Evolutionary conservation across 2,113 vertebrate genomes (phyloP), one percentile per base, ranked within the genome.

Genomic region (Hucho hucho): DNA sequence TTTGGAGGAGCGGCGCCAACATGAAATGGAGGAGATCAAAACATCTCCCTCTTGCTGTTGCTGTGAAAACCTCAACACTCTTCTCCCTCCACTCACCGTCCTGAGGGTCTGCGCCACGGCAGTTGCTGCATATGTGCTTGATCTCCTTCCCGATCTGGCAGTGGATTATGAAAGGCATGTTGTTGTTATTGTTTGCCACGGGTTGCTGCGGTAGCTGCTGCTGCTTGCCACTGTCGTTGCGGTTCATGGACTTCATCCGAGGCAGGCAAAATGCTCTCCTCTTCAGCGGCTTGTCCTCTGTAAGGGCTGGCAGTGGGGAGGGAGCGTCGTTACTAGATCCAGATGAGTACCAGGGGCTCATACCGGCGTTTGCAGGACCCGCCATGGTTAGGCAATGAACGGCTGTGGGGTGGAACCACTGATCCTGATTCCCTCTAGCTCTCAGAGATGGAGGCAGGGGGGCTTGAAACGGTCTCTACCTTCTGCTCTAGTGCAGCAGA

Each of bases 81-180:
- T 43, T 43, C n/a, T 29, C 58, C 12, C 65, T 78, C 87, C 92
- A 37, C 94, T 96, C 92, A 96, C 95, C 95, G 80, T 94, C 94
- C 78, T 87, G 92, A 83, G 91, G 84, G 87, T 93, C 94, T 76
- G 93, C 92, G 81, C 95, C 94, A 24, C 95, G 94, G 84, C 95
- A 96, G 93, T 95, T 95, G 90, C 95, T 94, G 94, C 95, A 96
- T 81, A 96, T 96, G 88, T 96, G 95, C 83, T 96, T 96, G 89
- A 96, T 95, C 91, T 96, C 95, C 88, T 95, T 95, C 84, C 95
- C 93, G 75, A 96, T 93, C 82, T 95, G 95, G 84, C 94, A 94
- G 80, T 95, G 94, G 87, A 96, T 94, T 90, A 93, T 92, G 74
- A 95, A 96, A 79, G 95, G 95, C 84, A 95, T 93, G 82, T 92